Conservation (phyloP, 1,140 invertebrate species). For the Eumaeus atala region DNA sequence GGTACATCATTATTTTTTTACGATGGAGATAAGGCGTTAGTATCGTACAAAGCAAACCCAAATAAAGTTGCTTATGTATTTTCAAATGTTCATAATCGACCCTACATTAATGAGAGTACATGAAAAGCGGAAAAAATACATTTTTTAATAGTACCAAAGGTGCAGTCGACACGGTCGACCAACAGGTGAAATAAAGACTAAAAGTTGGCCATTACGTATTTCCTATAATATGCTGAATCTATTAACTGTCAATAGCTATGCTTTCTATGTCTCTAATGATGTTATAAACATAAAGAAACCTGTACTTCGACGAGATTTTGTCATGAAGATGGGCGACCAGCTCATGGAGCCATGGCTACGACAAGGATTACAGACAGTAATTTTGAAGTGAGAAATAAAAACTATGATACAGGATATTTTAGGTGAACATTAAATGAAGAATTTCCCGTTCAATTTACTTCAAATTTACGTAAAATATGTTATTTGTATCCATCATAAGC, state of each 20-base stretch:
- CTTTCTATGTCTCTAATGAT: constrained; percentile 15
- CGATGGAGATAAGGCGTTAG: constrained; percentile 5
- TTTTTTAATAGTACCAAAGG: constrained; percentile 20
- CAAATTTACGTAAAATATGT: constrained; percentile 9
- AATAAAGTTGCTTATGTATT: constrained; percentile 18
- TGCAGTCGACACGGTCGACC: constrained; percentile 14
- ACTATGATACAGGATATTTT: constrained; percentile 10
- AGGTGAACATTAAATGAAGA: background rate
- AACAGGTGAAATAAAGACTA: constrained; percentile 21
- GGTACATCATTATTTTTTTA: constrained; percentile 11
- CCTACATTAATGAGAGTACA: constrained; percentile 13
- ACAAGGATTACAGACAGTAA: constrained; percentile 12
- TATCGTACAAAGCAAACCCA: constrained; percentile 16
- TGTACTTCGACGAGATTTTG: constrained; percentile 5
- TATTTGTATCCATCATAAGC: constrained; percentile 1
- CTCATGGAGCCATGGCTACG: constrained; percentile 18
- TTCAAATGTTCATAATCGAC: constrained; percentile 16
- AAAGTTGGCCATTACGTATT: constrained; percentile 20
- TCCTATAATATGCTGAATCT: constrained; percentile 26
- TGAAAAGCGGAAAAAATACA: constrained; percentile 18
- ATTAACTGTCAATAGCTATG: constrained; percentile 16
- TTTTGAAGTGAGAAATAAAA: too few relatives aligned
- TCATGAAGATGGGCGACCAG: constrained; percentile 18
- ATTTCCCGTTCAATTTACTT: background rate
- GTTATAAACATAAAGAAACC: constrained; percentile 16